phyloP scores from a whole-genome alignment of 2,888 invertebrate species.

The Exephanes ischioxanthus region DNA sequence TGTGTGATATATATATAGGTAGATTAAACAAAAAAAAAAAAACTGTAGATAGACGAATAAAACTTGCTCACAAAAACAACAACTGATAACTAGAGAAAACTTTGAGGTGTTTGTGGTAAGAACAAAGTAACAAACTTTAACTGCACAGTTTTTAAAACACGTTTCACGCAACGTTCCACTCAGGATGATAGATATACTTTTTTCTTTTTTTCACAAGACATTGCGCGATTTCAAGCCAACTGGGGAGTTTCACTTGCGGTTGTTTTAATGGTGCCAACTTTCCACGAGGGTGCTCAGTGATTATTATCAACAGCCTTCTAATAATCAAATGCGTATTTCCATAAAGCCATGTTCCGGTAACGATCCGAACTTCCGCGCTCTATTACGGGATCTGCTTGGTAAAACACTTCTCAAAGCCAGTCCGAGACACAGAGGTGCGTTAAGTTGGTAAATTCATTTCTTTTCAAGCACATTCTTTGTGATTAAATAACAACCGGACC shows the following conservation, averaged over 20 bases:
- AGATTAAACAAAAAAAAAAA: conserved; percentile 17
- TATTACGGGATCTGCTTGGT: conserved; percentile 40
- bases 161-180: conserved; percentile 42
- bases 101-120: conserved; percentile 43
- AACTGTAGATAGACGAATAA: conserved; percentile 26
- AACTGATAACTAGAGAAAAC: conserved; percentile 53
- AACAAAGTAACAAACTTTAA: conserved; percentile 54
- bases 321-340: conserved; percentile 50
- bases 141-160: conserved; percentile 60
- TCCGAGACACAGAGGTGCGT: conserved; percentile 32
- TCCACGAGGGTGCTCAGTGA: conserved; percentile 54
- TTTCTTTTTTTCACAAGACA: conserved; percentile 43
- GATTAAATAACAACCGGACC: conserved; percentile 22
- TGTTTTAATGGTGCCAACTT: conserved; percentile 48
- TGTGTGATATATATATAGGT: conserved; percentile 39
- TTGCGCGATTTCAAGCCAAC: conserved; percentile 44
- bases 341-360: conserved; percentile 46
- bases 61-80: conserved; percentile 67
- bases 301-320: conserved; percentile 43
- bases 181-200: conserved; percentile 36
- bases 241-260: conserved; percentile 39
- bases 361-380: conserved; percentile 41
- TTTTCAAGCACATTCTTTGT: conserved; percentile 49
- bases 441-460: conserved; percentile 33
- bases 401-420: conserved; percentile 41